Percentiles rank a stretch among this genome's conserved stretches.
Conservation (phyloP, 2,888 invertebrate genomes). For the Coremacera marginata region DNA sequence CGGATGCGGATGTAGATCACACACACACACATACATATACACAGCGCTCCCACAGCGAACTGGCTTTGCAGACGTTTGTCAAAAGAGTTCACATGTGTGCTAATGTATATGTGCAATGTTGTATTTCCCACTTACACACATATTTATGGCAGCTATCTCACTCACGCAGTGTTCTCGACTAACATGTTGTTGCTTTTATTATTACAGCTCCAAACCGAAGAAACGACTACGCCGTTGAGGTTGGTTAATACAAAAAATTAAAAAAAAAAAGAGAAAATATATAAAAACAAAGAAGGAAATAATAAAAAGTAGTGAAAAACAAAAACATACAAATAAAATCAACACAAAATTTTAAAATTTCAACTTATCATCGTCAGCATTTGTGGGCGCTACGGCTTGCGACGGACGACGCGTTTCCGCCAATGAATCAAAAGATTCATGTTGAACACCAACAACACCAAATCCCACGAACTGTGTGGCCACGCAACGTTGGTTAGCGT, state of each 20-base stretch:
- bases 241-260: background rate
- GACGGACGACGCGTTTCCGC: slow-evolving; percentile 20
- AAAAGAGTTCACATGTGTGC: background rate
- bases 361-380: slow-evolving; percentile 50
- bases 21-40: slow-evolving; percentile 31
- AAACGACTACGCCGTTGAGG: slow-evolving; percentile 8
- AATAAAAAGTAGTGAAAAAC: slow-evolving; percentile 16
- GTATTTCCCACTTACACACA: slow-evolving; percentile 1
- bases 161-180: background rate
- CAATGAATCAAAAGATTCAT: background rate
- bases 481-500: slow-evolving; percentile 26
- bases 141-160: background rate
- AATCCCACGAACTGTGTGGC: slow-evolving; percentile 13
- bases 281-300: slow-evolving; percentile 9
- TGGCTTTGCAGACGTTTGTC: slow-evolving; percentile 47
- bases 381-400: slow-evolving; percentile 46
- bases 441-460: slow-evolving; percentile 29
- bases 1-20: slow-evolving; percentile 49
- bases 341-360: slow-evolving; percentile 53
- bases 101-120: background rate
- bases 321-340: slow-evolving; percentile 51
- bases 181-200: slow-evolving; percentile 11
- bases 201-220: background rate
- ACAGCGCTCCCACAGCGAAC: slow-evolving; percentile 12
- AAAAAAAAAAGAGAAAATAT: slow-evolving; percentile 4